Evolutionary conservation across 2,888 invertebrate species (phyloP), one percentile per base, ranked within the genome.

Genomic region (Elegia similella): DNA sequence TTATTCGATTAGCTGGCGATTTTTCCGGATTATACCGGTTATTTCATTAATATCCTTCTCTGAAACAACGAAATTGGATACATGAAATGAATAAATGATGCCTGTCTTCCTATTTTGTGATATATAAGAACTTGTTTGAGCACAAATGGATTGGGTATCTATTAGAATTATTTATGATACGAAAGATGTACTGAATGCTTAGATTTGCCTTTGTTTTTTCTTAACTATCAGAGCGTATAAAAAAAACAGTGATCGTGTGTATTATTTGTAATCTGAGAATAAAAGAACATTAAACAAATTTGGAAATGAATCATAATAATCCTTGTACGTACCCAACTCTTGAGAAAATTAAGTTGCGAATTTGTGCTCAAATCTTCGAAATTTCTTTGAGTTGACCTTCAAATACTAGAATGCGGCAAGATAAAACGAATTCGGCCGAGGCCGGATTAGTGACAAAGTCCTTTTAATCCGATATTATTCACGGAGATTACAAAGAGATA

Each of bases 381-480:
- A 62, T 65, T 65, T 66, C 64, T 69, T 60, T 58, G 61, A 70
- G 66, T 70, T 76, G 73, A 77, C 75, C 72, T 75, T 65, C 61
- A 56, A 69, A 68, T 64, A 63, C 23, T 63, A 70, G 68, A 69
- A 58, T 52, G 59, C 65, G 70, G 67, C 64, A 65, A 73, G 73
- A 78, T 78, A 79, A 83, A 82, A 77, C 76, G 75, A 76, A 80
- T 81, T 71, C 68, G 65, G 70, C 70, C 80, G 75, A 63, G 77
- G 80, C 76, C 69, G 80, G 77, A 80, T 82, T 80, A 77, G 75
- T 74, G 70, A 78, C 76, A 70, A 75, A 78, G 72, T 73, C 75
- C 71, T 75, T 72, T 79, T 84, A 86, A 84, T 84, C 84, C 77
- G 71, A 81, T 82, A 82, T 83, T 81, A 84, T 84, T 83, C 82